These are phyloP conservation scores for Ophioderma brevispina DNA, from an alignment of 35 echinoderm and acorn worm genomes.

Conservation along the genomic window DNA sequence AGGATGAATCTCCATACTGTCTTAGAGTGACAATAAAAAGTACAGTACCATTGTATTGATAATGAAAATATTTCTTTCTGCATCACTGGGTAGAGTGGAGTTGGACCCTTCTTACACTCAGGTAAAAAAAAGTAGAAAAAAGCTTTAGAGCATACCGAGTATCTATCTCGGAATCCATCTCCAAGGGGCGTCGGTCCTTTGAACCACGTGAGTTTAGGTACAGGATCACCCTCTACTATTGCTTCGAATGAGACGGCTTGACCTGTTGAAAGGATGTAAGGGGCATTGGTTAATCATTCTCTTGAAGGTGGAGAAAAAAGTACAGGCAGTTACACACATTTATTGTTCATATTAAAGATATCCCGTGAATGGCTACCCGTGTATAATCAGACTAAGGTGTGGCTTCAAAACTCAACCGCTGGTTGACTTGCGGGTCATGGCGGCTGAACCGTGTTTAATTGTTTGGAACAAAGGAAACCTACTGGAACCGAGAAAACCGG, in stretches of 20 bases:
- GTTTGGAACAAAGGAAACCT: too few species aligned
- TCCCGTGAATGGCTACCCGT: background rate
- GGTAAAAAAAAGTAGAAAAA: too few species aligned
- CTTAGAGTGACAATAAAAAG: too few species aligned
- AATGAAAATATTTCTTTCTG: too few species aligned
- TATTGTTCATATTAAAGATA: background rate
- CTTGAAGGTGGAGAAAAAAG: background rate
- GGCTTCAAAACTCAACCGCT: too few species aligned
- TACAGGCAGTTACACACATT: background rate
- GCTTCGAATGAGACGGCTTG: constrained; percentile 89
- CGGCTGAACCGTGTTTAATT: too few species aligned
- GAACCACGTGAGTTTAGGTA: constrained; percentile 75
- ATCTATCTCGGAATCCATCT: constrained; percentile 67
- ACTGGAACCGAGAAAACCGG: background rate
- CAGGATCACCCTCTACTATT: constrained; percentile 70
- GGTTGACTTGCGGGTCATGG: too few species aligned
- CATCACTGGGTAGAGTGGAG: too few species aligned
- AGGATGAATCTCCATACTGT: too few species aligned
- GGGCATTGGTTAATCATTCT: background rate
- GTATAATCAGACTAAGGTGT: background rate
- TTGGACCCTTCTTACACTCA: too few species aligned
- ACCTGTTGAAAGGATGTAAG: constrained; percentile 41
- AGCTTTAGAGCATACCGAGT: constrained; percentile 83
- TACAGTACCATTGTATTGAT: too few species aligned
- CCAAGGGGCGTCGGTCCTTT: constrained; percentile 63